These are phyloP conservation scores for Nomada fucata DNA, from an alignment of 2,888 invertebrate species.

Conservation along the genomic window DNA sequence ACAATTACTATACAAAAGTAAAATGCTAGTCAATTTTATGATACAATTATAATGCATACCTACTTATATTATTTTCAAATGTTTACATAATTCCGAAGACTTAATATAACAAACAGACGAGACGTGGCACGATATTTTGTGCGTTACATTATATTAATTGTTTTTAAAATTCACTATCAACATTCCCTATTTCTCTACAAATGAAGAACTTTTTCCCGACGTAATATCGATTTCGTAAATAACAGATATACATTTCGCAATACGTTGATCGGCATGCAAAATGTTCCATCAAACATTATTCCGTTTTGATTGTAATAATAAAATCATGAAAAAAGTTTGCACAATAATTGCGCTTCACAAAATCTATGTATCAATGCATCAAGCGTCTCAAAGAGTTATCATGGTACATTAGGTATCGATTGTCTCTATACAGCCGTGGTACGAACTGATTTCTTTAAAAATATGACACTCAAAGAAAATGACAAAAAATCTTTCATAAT, in stretches of 20 bases:
- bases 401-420: slow-evolving; percentile 27
- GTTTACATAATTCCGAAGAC: slow-evolving; percentile 10
- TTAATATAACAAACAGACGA: slow-evolving; percentile 3
- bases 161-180: slow-evolving; percentile 17
- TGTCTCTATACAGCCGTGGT: slow-evolving; percentile 18
- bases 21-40: slow-evolving; percentile 19
- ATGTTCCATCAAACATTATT: neutral
- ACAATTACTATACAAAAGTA: slow-evolving; percentile 14
- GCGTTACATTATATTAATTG: slow-evolving; percentile 53
- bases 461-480: neutral
- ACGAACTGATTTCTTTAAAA: slow-evolving; percentile 1
- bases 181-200: slow-evolving; percentile 7
- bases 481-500: neutral
- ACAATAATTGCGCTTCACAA: neutral
- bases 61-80: slow-evolving; percentile 6
- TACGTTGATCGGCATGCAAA: slow-evolving; percentile 1
- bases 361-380: slow-evolving; percentile 32
- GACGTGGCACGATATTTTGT: slow-evolving; percentile 48
- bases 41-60: neutral
- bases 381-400: slow-evolving; percentile 14
- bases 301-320: neutral
- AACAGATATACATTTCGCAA: neutral
- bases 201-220: slow-evolving; percentile 4
- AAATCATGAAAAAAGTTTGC: slow-evolving; percentile 3
- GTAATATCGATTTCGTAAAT: neutral